phyloP scores from a whole-genome alignment of 2,888 invertebrate genomes.

The Ectropis crepuscularia region DNA sequence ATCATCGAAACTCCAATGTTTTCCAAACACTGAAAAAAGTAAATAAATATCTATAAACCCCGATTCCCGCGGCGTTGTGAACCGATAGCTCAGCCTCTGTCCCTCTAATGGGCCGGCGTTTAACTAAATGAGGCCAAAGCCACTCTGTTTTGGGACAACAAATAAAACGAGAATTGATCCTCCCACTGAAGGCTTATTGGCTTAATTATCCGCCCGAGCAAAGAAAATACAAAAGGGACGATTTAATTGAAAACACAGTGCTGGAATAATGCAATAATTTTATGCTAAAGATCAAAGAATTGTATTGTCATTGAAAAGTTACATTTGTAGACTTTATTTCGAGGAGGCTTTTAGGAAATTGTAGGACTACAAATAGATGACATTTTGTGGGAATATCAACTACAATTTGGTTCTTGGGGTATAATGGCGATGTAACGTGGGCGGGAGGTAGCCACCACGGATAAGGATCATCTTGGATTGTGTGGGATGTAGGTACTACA shows the following conservation, averaged over 20 bases:
- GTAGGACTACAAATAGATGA: background rate
- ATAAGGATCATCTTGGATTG: background rate
- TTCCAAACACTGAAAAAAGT: background rate
- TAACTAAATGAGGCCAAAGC: slow-evolving; percentile 39
- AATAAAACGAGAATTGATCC: slow-evolving; percentile 39
- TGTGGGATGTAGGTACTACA: no score
- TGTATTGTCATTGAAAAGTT: background rate
- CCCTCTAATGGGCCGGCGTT: slow-evolving; percentile 32
- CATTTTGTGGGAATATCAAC: background rate
- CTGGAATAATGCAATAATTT: slow-evolving; percentile 27
- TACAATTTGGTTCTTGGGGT: background rate
- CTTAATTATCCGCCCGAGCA: slow-evolving; percentile 37
- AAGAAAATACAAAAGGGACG: slow-evolving; percentile 37
- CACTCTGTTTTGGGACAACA: slow-evolving; percentile 37
- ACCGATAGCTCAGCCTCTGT: slow-evolving; percentile 31
- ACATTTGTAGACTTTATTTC: background rate
- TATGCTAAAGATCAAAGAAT: slow-evolving; percentile 29
- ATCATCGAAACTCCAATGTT: no score
- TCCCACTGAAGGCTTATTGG: slow-evolving; percentile 32
- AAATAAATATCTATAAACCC: background rate
- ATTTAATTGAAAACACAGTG: slow-evolving; percentile 34
- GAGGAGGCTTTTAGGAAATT: background rate
- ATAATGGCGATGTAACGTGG: background rate
- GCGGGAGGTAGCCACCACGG: background rate
- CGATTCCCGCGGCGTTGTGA: slow-evolving; percentile 3